Evolutionary conservation across 2,113 vertebrate species (phyloP).

Genomic region (Crotalus horridus): DNA sequence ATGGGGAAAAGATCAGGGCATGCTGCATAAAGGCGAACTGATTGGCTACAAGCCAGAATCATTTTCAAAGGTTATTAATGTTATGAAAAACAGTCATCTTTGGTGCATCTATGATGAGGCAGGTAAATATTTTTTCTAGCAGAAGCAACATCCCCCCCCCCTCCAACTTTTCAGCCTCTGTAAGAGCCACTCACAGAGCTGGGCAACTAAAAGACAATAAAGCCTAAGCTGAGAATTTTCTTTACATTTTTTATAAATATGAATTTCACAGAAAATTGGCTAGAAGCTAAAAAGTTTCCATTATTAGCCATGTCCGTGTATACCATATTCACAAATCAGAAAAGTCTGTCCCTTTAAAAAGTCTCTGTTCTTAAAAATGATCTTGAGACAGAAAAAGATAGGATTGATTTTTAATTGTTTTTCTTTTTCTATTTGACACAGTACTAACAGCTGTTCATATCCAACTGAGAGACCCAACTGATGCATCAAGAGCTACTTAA

Average conservation of each 20-base stretch:
- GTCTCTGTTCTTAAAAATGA: neutral
- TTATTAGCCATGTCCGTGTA: neutral
- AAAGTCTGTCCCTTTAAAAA: neutral
- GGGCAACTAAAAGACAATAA: neutral
- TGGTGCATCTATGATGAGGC: neutral
- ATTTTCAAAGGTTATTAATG: neutral
- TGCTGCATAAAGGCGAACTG: neutral
- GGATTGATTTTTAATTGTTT: neutral
- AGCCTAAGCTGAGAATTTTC: neutral
- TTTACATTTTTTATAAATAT: neutral
- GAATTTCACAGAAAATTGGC: neutral
- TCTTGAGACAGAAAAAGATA: neutral
- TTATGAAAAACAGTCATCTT: neutral
- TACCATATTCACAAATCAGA: neutral
- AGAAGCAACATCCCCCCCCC: neutral
- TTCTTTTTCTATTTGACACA: fast-evolving
- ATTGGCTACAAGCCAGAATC: neutral
- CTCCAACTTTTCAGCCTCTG: neutral
- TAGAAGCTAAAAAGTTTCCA: neutral
- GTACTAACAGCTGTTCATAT: neutral
- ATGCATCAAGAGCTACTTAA: neutral
- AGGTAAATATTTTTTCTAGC: neutral
- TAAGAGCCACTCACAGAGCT: neutral
- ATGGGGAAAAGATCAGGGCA: neutral
- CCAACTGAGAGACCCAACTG: neutral